Percentiles rank a stretch among this genome's conserved stretches.
Conservation (phyloP, 2,888 invertebrate species). For the Tenthredo distinguenda region DNA sequence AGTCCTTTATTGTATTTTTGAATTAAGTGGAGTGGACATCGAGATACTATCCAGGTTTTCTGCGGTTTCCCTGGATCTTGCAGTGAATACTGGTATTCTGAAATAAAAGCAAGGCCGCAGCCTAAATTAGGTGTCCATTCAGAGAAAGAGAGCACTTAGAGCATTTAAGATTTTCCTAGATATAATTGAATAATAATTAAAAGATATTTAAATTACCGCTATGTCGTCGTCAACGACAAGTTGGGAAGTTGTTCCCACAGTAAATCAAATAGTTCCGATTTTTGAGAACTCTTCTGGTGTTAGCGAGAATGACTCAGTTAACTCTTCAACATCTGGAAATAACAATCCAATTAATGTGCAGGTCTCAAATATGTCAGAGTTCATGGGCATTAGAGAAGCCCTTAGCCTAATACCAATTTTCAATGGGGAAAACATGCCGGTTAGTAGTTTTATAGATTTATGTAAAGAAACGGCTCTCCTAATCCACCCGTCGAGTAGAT, state of each 20-base stretch:
- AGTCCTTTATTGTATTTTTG: background rate
- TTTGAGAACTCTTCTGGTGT: background rate
- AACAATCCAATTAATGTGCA: background rate
- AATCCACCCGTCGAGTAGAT: background rate
- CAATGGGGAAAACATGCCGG: background rate
- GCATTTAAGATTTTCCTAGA: background rate
- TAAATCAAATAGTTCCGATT: background rate
- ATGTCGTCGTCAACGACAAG: background rate
- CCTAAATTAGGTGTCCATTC: background rate
- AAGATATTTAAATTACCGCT: background rate
- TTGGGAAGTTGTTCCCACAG: background rate
- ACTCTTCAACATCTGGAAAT: background rate
- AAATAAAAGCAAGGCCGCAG: background rate
- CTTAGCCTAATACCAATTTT: background rate
- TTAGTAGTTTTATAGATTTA: background rate
- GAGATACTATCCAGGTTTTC: conserved; percentile 31
- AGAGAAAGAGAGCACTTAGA: background rate
- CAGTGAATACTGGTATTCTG: conserved; percentile 18
- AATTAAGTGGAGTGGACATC: background rate
- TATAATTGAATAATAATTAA: background rate
- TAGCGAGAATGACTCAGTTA: background rate
- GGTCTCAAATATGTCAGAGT: background rate
- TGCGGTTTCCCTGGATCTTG: conserved; percentile 32
- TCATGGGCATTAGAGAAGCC: background rate
- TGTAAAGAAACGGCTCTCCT: background rate